Percentiles rank a stretch among this genome's conserved stretches.
Evolutionary conservation across 2,113 vertebrate genomes (phyloP).

Genomic region (Lynx canadensis): DNA sequence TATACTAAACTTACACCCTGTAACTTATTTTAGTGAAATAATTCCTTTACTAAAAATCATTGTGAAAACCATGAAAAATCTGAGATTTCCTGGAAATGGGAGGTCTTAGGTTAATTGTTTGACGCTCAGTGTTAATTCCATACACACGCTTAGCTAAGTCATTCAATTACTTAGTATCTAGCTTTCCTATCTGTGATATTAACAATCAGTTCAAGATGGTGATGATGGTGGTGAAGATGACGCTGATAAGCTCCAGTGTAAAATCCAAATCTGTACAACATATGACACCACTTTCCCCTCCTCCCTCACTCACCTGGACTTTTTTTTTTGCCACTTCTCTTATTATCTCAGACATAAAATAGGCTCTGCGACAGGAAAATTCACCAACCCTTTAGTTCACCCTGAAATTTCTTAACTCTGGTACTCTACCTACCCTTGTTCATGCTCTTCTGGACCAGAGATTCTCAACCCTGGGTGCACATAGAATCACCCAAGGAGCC

Average conservation of each 20-base stretch:
- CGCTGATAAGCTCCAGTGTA: not conserved
- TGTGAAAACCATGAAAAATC: slow-evolving; percentile 5
- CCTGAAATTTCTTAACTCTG: not conserved
- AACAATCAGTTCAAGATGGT: not conserved
- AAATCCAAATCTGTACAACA: not conserved
- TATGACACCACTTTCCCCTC: not conserved
- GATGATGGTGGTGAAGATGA: not conserved
- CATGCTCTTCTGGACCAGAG: not conserved
- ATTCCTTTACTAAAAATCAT: not conserved
- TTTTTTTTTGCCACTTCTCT: not conserved
- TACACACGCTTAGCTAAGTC: not conserved
- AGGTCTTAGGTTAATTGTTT: not conserved
- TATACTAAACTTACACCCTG: not conserved
- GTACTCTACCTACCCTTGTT: not conserved
- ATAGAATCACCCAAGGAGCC: not conserved
- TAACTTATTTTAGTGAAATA: not conserved
- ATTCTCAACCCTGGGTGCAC: not conserved
- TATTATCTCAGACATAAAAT: not conserved
- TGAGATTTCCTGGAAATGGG: not conserved
- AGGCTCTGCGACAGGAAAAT: not conserved
- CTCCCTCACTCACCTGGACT: not conserved
- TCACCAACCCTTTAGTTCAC: not conserved
- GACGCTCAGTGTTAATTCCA: not conserved
- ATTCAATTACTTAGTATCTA: not conserved
- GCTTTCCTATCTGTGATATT: not conserved